Evolutionary conservation across 2,113 vertebrate genomes (phyloP), one percentile per base, ranked within the genome.

Genomic region (Rynchops niger): DNA sequence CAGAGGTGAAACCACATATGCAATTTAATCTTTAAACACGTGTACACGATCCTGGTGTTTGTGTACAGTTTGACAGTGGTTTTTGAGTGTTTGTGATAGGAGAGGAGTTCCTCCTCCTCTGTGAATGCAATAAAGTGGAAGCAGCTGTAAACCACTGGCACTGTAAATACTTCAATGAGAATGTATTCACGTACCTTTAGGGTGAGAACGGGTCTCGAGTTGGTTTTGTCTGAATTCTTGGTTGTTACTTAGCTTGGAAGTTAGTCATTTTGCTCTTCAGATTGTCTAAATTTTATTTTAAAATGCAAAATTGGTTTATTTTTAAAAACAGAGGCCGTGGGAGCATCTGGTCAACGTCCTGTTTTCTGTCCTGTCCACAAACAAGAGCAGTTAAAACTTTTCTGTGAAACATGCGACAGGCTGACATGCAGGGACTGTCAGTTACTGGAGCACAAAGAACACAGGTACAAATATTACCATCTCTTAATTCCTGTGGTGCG

Each of bases 361-460:
- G 99, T 99, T 94, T 99, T 99, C 98, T 99, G 99, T 97, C 99
- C 99, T 84, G 93, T 99, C 69, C 99, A 99, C 98, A 99, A 99
- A 97, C 99, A 99, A 98, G 99, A 99, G 92, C 99, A 99, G 4
- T 98, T 99, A 95, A 99, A 99, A 98, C 99, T 99, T 91, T 99
- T 99, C 98, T 99, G 99, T 97, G 99, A 99, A 97, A 99, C 99
- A 32, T 99, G 99, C 94, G 99, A 99, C 98, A 99, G 99, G 86
- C 97, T 99, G 97, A 99, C 99, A 29, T 99, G 99, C 98, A 98
- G 99, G 97, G 99, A 99, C 98, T 99, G 99, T 92, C 99, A 99
- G 97, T 98, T 99, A 88, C 98, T 99, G 97, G 99, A 99, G 63
- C 99, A 99, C 98, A 99, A 99, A 96, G 99, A 99, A 96, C 99